Conservation (phyloP, 2,888 invertebrate species). For the Zootermopsis nevadensis region DNA sequence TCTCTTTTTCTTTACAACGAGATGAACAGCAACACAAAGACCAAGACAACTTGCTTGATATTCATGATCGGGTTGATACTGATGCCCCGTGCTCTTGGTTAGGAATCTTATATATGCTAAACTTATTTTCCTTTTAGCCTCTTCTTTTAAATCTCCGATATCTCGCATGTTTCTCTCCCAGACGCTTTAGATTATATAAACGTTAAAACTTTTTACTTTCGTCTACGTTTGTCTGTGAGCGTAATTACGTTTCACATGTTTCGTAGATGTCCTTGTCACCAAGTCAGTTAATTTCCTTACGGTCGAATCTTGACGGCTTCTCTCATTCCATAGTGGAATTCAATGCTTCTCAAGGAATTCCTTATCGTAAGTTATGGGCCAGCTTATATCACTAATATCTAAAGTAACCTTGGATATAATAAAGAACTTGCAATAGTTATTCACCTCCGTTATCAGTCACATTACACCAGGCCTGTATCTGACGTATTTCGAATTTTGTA, state of each 20-base stretch:
- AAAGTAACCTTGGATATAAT: no score
- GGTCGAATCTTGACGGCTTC: background rate
- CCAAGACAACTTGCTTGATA: conserved; percentile 35
- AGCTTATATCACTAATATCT: no score
- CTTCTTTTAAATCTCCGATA: background rate
- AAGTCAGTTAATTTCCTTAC: conserved; percentile 4
- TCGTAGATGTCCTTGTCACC: conserved; percentile 17
- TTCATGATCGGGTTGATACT: conserved; percentile 35
- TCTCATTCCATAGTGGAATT: no score
- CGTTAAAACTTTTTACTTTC: background rate
- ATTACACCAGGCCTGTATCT: no score
- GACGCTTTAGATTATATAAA: background rate
- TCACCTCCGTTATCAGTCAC: no score
- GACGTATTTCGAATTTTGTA: no score
- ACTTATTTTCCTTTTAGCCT: conserved; percentile 11
- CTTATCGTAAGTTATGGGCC: no score
- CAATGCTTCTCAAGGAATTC: no score
- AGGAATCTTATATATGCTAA: conserved; percentile 22
- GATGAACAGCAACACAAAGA: conserved; percentile 24
- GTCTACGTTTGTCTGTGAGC: background rate
- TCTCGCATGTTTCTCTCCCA: background rate
- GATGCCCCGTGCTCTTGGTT: background rate
- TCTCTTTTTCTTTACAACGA: background rate
- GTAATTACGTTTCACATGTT: conserved; percentile 19
- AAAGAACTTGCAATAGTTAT: no score